These are phyloP conservation scores for Acleris emargana DNA, from an alignment of 2,888 invertebrate species.

Conservation along the genomic window DNA sequence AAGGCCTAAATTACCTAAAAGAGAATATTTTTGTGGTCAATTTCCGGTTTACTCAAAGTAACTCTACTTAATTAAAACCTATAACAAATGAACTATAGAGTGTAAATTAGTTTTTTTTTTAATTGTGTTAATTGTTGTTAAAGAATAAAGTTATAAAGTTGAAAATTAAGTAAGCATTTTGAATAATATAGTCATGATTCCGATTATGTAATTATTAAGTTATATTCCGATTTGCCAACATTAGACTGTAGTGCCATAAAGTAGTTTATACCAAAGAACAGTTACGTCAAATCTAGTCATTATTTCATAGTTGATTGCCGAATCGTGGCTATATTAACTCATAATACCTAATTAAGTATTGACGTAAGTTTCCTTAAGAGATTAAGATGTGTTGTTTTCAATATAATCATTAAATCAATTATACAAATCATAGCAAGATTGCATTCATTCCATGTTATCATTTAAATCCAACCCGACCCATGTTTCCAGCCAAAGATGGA, in stretches of 20 bases:
- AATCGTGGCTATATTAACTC: conserved; percentile 45
- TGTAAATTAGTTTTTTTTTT: conserved; percentile 37
- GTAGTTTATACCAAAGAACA: conserved; percentile 8
- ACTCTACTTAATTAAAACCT: background rate
- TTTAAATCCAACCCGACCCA: conserved; percentile 39
- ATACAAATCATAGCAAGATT: conserved; percentile 68
- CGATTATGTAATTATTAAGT: conserved; percentile 27
- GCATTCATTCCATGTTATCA: conserved; percentile 64
- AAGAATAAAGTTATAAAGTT: conserved; percentile 54
- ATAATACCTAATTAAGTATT: conserved; percentile 27
- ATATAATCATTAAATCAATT: conserved; percentile 64
- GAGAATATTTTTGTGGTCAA: conserved; percentile 48
- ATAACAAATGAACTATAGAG: background rate
- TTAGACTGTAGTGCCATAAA: conserved; percentile 15
- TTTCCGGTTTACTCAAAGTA: conserved; percentile 35
- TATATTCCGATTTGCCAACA: conserved; percentile 9
- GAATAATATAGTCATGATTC: conserved; percentile 50
- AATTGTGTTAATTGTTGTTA: conserved; percentile 65
- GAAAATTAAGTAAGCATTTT: conserved; percentile 46
- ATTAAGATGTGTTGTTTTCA: conserved; percentile 60
- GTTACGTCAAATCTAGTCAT: conserved; percentile 15
- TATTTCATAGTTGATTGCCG: conserved; percentile 38
- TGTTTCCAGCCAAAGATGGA: background rate
- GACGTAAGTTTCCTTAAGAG: conserved; percentile 57
- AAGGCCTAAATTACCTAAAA: conserved; percentile 38